Evolutionary conservation across 2,888 invertebrate genomes (phyloP).

Genomic region (Drosophila anomalata): DNA sequence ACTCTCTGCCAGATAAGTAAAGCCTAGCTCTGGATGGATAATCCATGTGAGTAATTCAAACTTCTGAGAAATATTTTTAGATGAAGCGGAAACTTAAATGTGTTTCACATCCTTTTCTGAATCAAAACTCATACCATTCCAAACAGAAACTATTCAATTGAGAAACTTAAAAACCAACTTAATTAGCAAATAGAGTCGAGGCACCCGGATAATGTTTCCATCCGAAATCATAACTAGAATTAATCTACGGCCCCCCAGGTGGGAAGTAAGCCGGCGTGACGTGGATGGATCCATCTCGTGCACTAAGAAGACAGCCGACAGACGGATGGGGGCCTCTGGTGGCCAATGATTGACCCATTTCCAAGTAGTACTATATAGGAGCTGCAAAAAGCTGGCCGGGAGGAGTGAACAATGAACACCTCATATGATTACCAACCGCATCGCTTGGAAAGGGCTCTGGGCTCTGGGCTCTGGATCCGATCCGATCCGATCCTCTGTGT

Average conservation of each 20-base stretch:
- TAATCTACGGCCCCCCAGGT: constrained; percentile 8
- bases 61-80: not conserved
- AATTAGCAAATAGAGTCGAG: not conserved
- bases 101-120: not conserved
- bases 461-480: too few relatives aligned
- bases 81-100: not conserved
- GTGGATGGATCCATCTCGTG: constrained; percentile 25
- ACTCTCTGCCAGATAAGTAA: not conserved
- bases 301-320: constrained; percentile 18
- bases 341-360: constrained; percentile 67
- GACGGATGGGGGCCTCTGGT: constrained; percentile 11
- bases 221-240: constrained; percentile 13
- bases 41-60: not conserved
- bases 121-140: not conserved
- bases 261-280: constrained; percentile 16
- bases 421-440: constrained; percentile 60
- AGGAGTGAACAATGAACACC: constrained; percentile 73
- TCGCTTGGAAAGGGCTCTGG: constrained; percentile 12
- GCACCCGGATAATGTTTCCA: constrained; percentile 1
- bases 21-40: constrained; percentile 9
- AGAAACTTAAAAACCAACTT: not conserved
- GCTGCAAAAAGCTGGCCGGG: constrained; percentile 29
- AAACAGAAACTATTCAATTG: not conserved
- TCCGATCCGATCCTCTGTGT: constrained; percentile 17
- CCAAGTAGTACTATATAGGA: constrained; percentile 4